These are phyloP conservation scores for Pyxicephalus adspersus DNA, from an alignment of 2,113 vertebrate genomes.

Conservation along the genomic window DNA sequence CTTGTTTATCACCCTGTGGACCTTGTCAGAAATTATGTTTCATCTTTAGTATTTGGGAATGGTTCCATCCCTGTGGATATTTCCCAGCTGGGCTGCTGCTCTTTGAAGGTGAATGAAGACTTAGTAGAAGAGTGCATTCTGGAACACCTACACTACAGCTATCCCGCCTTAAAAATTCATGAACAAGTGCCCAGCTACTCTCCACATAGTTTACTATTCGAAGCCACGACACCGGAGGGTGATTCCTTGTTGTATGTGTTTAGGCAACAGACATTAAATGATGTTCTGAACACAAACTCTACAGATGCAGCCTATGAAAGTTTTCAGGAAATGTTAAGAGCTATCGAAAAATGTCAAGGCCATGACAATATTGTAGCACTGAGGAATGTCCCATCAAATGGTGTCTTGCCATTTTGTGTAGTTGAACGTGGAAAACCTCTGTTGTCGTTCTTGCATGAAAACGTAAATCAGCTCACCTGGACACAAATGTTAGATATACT, in stretches of 20 bases:
- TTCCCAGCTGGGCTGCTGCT: conserved; percentile 32
- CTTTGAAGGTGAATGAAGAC: conserved; percentile 19
- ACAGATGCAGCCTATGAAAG: conserved; percentile 41
- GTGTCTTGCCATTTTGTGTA: conserved; percentile 12
- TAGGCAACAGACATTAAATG: conserved; percentile 47
- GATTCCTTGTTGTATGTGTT: conserved; percentile 20
- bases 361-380: conserved; percentile 47
- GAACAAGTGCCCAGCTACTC: conserved; percentile 10
- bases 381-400: conserved; percentile 1
- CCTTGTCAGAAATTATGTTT: conserved; percentile 24
- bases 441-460: conserved; percentile 53
- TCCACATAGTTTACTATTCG: not conserved
- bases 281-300: conserved; percentile 47
- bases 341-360: conserved; percentile 39
- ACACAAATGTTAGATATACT: conserved; percentile 43
- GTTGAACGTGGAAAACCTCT: conserved; percentile 31
- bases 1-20: conserved; percentile 21
- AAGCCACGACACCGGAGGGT: conserved; percentile 7
- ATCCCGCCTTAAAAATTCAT: conserved; percentile 34
- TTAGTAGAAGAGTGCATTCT: conserved; percentile 34
- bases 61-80: not conserved
- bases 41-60: conserved; percentile 30
- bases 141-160: conserved; percentile 9
- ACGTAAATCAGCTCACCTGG: conserved; percentile 47
- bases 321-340: conserved; percentile 47